phyloP scores from a whole-genome alignment of 2,888 invertebrate species.

The Nemotelus pantherinus region DNA sequence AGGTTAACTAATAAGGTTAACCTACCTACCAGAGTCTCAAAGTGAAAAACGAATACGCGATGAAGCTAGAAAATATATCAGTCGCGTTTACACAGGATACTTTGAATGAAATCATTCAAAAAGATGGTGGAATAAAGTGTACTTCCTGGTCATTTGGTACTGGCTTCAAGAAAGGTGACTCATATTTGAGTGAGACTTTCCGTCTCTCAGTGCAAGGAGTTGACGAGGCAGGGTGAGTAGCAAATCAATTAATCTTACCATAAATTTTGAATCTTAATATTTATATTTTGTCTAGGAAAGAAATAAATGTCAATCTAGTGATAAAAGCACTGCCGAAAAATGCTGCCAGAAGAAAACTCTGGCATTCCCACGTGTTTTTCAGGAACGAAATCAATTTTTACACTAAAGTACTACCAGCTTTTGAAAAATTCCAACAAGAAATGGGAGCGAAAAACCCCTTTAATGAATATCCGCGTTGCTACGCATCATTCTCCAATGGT shows the following conservation, averaged over 20 bases:
- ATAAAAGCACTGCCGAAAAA: slow-evolving; percentile 76
- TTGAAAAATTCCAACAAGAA: slow-evolving; percentile 59
- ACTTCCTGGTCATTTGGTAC: slow-evolving; percentile 64
- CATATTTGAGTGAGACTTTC: slow-evolving; percentile 74
- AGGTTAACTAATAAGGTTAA: too few species aligned
- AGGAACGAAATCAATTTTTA: slow-evolving; percentile 77
- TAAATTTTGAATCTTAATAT: neutral
- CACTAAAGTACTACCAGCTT: slow-evolving; percentile 60
- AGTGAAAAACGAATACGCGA: slow-evolving; percentile 19
- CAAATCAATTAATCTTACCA: neutral
- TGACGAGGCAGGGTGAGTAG: slow-evolving; percentile 55
- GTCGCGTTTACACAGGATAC: slow-evolving; percentile 63
- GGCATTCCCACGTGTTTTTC: slow-evolving; percentile 74
- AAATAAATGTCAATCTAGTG: slow-evolving; percentile 68
- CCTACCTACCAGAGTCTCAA: too few species aligned
- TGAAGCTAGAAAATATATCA: slow-evolving; percentile 60
- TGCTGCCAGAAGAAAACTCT: slow-evolving; percentile 71
- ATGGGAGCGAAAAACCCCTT: slow-evolving; percentile 65
- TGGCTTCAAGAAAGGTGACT: slow-evolving; percentile 72
- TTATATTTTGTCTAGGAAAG: slow-evolving; percentile 49
- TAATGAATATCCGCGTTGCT: slow-evolving; percentile 66
- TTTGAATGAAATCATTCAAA: slow-evolving; percentile 62
- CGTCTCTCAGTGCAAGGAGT: slow-evolving; percentile 68
- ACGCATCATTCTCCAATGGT: slow-evolving; percentile 67
- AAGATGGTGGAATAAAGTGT: slow-evolving; percentile 60